Evolutionary conservation across 2,797 vertebrate species (phyloP), one percentile per base, ranked within the genome.

Genomic region (Crenichthys baileyi): DNA sequence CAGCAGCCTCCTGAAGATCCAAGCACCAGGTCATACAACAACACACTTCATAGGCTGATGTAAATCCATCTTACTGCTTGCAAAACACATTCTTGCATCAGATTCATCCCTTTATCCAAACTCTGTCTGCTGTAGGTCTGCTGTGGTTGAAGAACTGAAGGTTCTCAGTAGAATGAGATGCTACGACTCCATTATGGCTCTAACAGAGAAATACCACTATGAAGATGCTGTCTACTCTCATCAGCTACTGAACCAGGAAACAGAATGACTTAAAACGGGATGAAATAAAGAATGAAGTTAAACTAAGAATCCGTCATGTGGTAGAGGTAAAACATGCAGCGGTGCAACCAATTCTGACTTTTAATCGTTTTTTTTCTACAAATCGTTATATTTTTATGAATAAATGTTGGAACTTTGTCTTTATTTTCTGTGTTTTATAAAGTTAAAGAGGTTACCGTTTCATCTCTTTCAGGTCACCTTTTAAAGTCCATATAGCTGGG

Each of bases 101-200:
- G 39, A 72, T 22, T 7, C n/a, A 24, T 26, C 9, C 55, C 22
- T 73, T 31, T 18, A 24, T n/a, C 79, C 70, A 83, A 41, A 46
- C 26, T 11, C 20, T 39, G 7, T 90, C 22, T 61, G 0, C 72
- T 80, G 22, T 22, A 95, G 94, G 85, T 84, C 90, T 74, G 83
- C 87, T 60, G 91, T 93, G 79, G 77, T 89, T 82, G 96, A 97
- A 86, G 85, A 97, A 79, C 89, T 98, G 79, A 92, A 94, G 84
- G 89, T 98, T 87, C 84, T 99, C 79, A 87, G 96, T 86, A 94
- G 87, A 88, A 91, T 98, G 81, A 95, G 96, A 86, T 97, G 97
- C 87, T 80, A 96, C 72, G 91, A 90, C 77, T 88, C 94, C 20
- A 95, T 96, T 53, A 91, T 96, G 88, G 88, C 93, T 44, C 82